Evolutionary conservation across 2,888 invertebrate genomes (phyloP).

Genomic region (Mesodorylaimus sp.): DNA sequence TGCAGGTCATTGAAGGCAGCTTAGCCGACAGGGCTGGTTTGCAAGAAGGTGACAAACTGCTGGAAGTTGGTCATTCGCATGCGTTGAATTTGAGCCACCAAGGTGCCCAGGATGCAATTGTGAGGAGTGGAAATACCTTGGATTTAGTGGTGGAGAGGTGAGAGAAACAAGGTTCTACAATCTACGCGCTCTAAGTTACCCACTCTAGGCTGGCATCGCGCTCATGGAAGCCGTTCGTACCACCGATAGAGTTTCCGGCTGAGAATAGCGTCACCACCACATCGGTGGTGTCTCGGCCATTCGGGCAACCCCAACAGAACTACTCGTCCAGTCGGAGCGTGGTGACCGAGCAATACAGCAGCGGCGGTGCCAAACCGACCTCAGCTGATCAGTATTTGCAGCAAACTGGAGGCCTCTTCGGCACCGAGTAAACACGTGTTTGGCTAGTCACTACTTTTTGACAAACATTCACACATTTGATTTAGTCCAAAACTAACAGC

Average conservation of each 20-base stretch:
- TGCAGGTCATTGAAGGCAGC: conserved; percentile 76
- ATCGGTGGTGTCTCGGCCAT: too few relatives aligned
- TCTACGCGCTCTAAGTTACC: too few relatives aligned
- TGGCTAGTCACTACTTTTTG: conserved; percentile 13
- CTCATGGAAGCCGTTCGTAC: too few relatives aligned
- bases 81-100: conserved; percentile 73
- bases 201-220: too few relatives aligned
- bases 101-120: conserved; percentile 83
- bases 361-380: conserved; percentile 16
- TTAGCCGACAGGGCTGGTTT: conserved; percentile 82
- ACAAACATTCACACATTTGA: conserved; percentile 6
- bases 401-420: conserved; percentile 21
- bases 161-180: too few relatives aligned
- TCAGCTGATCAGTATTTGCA: conserved; percentile 23
- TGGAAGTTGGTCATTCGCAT: conserved; percentile 67
- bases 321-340: too few relatives aligned
- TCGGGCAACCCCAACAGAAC: too few relatives aligned
- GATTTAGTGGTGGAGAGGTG: conserved; percentile 77
- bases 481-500: conserved; percentile 4
- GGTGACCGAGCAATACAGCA: too few relatives aligned
- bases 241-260: too few relatives aligned
- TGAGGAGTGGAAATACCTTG: conserved; percentile 64
- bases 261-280: too few relatives aligned
- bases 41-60: conserved; percentile 74
- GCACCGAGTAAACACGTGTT: conserved; percentile 14